phyloP scores from a whole-genome alignment of 2,797 vertebrate genomes.

The Bucorvus abyssinicus region DNA sequence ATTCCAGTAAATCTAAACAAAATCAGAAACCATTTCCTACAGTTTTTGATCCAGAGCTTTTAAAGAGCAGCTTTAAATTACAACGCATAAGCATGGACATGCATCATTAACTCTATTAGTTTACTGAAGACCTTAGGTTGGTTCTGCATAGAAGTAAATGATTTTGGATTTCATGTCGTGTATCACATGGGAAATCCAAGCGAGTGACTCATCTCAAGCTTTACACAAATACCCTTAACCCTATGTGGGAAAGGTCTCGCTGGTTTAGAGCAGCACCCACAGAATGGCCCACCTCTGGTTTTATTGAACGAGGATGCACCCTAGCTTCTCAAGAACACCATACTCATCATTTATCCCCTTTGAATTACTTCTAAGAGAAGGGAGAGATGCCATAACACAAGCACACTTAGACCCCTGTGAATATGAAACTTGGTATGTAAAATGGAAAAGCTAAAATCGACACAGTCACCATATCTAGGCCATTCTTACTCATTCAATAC shows the following conservation, averaged over 20 bases:
- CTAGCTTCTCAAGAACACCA: too few species aligned
- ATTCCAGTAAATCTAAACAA: conserved; percentile 14
- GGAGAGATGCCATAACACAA: not conserved
- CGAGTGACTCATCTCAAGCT: not conserved
- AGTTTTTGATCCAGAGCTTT: not conserved
- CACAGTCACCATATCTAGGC: not conserved
- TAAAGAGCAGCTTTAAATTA: not conserved
- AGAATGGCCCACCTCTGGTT: too few species aligned
- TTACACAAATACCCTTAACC: too few species aligned
- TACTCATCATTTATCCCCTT: too few species aligned
- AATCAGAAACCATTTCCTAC: not conserved
- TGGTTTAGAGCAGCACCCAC: too few species aligned
- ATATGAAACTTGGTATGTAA: too few species aligned
- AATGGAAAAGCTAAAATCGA: not conserved
- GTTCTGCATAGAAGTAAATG: not conserved
- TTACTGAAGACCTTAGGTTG: not conserved
- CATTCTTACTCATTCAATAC: not conserved
- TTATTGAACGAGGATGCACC: too few species aligned
- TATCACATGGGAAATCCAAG: not conserved
- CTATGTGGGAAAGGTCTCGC: too few species aligned
- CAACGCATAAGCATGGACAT: not conserved
- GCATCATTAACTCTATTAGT: not conserved
- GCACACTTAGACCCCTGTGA: not conserved
- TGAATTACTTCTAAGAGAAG: not conserved
- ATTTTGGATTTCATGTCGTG: not conserved